Base-by-base conservation (phyloP, 2,888 invertebrate species). In the Folsomia candida region DNA sequence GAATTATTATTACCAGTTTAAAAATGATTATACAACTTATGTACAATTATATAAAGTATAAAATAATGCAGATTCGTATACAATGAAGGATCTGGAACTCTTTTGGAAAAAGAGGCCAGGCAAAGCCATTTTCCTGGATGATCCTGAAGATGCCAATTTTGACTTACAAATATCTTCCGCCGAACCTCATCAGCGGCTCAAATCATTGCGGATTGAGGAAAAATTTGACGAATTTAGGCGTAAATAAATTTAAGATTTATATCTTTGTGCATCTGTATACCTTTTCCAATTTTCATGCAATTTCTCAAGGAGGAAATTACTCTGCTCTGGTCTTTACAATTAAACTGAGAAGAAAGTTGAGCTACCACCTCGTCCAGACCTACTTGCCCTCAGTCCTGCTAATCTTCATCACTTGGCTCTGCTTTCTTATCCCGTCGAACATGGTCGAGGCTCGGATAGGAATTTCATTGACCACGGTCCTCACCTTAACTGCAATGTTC, bases 401-500 rank as follows among this genome's bases (percentile, higher is more conserved):
- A n/a, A 57, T 57, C 20, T 20, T 57, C n/a, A 57, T 57, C 57
- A 57, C 57, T 11, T 57, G 57, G 57, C n/a, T 57, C 20, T 57
- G 57, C 20, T 57, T 57, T 20, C 11, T 57, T 22, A 11, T 57
- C 20, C 57, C 57, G 11, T 6, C 20, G 9, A n/a, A 20, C 6
- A 57, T 57, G 57, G 22, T 57, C 6, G 57, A 57, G 20, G 57
- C 57, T n/a, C 11, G 57, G 20, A 57, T 57, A 6, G 57, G 57
- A 57, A 57, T 57, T 57, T n/a, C 18, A 11, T n/a, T 57, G 57
- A 57, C 57, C n/a, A 57, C 57, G 11, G 11, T 57, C 20, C 6
- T 78, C 1, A 57, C 57, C 11, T 22, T 57, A 11, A 57, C 57
- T 11, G 57, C 57, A 20, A 57, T 57, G 57, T 57, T 57, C 57